Evolutionary conservation across 2,113 vertebrate species (phyloP).

Genomic region (Nymphicus hollandicus): DNA sequence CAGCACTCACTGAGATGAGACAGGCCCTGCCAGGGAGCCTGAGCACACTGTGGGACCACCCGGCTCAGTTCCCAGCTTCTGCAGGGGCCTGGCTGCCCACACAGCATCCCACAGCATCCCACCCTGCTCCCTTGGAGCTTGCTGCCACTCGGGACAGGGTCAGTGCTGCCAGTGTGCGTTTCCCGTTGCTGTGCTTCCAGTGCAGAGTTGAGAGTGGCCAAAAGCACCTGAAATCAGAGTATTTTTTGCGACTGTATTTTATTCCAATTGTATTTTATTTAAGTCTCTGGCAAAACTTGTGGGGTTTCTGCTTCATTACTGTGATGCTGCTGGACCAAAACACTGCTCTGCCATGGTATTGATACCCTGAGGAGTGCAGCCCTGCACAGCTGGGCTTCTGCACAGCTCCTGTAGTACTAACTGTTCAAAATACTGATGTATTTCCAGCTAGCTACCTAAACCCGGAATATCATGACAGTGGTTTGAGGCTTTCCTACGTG

Average conservation of each 20-base stretch:
- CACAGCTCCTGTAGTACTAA: rapidly evolving
- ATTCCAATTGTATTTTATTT: neutral
- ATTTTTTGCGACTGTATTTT: neutral
- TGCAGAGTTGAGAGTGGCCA: neutral
- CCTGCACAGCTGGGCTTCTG: neutral
- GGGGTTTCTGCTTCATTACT: neutral
- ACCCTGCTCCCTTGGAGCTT: rapidly evolving
- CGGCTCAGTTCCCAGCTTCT: neutral
- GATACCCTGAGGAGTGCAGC: neutral
- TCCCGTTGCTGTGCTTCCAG: rapidly evolving
- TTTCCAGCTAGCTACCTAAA: neutral
- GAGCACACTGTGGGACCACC: neutral
- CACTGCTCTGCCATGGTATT: rapidly evolving
- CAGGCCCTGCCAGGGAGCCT: slow-evolving; percentile 68
- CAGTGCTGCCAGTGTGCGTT: neutral
- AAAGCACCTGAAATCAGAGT: neutral
- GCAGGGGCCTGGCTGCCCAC: neutral
- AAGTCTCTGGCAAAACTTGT: neutral
- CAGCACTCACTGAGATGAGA: slow-evolving; percentile 84
- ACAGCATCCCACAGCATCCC: neutral
- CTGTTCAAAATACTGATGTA: neutral
- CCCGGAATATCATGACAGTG: neutral
- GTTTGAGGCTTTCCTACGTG: neutral
- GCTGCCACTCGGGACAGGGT: neutral
- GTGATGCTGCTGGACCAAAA: neutral